Base-by-base conservation (phyloP, 2,797 vertebrate species). In the Neostethus bicornis region DNA sequence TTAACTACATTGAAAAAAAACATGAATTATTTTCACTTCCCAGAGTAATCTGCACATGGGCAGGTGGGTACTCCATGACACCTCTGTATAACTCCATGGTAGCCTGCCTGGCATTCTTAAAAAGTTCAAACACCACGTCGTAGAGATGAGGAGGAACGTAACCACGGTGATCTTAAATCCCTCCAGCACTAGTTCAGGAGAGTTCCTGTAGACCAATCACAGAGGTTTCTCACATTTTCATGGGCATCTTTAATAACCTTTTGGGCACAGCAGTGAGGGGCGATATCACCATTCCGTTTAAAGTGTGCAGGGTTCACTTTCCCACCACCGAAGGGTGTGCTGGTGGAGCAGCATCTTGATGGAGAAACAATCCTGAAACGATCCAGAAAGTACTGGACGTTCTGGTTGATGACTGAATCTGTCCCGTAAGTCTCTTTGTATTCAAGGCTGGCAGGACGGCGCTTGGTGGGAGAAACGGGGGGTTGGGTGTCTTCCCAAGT, bases 311-410 rank as follows among this genome's bases (percentile, higher is more conserved):
- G 94, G 79, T 98, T 98, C 69, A 92, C 91, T 74, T 91, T 90
- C 31, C 92, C 90, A 79, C 96, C 96, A 66, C 95, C 96, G 64
- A 99, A 99, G 37, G 99, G 89, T 97, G 90, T 99, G 97, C 81
- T 99, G 97, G 90, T 98, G 99, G 34, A 99, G 94, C 70, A 99
- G 85, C 97, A 99, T 99, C 84, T 97, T 87, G 86, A 99, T 99
- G 68, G 97, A 99, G 79, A 99, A 99, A 70, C 97, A 96, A 98
- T 99, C 89, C 96, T 99, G 90, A 99, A 99, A 47, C 97, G 96
- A 79, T 99, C 96, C 72, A 99, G 88, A 66, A 99, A 99, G 79
- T 99, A 99, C 90, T 99, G 97, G 63, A 99, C 93, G 0, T 99
- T 98, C 73, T 98, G 96, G 54, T 95, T 98, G 80, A 96, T 96